Evolutionary conservation across 2,113 vertebrate genomes (phyloP), one percentile per base, ranked within the genome.

Genomic region (Eclectus roratus): DNA sequence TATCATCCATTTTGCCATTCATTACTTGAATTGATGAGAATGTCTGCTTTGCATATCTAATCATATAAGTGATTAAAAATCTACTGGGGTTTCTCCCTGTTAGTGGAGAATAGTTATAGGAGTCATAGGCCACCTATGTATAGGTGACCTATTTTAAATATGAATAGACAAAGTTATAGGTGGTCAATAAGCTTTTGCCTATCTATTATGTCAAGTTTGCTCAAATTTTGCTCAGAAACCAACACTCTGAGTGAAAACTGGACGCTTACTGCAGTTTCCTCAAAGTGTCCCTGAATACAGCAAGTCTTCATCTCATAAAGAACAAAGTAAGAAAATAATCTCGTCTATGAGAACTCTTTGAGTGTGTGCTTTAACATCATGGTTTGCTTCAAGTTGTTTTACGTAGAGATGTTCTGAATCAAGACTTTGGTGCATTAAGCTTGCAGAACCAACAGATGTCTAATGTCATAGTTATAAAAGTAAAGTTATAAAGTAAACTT

Each of bases 41-140:
- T 72, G 89, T 86, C 93, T 88, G 85, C 81, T 96, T 88, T 97
- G 94, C 95, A 95, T 92, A 91, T 96, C 93, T 96, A 94, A 96
- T 96, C 80, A 58, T 44, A 63, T 28, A 77, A 71, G 66, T 85
- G 69, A 70, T 91, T 85, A 77, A 93, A 96, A 78, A 69, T 72
- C 3, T 9, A 4, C 28, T 28, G 55, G 15, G 11, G 1, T 47
- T 82, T 92, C 70, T 85, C 85, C 41, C 44, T 79, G 20, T 79
- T 52, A 7, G 28, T 47, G 19, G 24, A 35, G 33, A 58, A n/a
- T 24, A 35, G 33, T 58, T 58, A 58, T 23, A n/a, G 20, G 55
- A n/a, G 20, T 33, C 33, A 14, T 56, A 56, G 53, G 53, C 31
- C 31, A 33, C 18, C 18, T 56, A 9, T n/a, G 33, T 56, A 56